phyloP scores from a whole-genome alignment of 2,888 invertebrate species.

The Silvanus unidentatus region DNA sequence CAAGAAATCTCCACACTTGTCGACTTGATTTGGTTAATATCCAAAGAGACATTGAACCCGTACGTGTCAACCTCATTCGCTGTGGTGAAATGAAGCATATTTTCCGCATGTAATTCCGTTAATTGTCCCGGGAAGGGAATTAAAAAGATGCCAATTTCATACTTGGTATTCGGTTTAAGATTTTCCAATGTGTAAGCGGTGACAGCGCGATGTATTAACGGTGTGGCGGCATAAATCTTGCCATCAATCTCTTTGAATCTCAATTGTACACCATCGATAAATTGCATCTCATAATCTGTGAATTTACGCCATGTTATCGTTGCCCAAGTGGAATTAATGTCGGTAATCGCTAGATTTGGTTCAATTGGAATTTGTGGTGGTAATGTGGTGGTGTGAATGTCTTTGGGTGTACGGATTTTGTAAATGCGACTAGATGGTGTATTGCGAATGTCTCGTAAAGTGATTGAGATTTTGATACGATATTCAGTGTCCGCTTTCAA shows the following conservation, averaged over 20 bases:
- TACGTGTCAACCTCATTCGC: slow-evolving; percentile 71
- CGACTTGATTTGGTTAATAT: slow-evolving; percentile 68
- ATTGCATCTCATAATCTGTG: slow-evolving; percentile 70
- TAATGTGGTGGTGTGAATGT: slow-evolving; percentile 47
- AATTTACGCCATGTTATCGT: slow-evolving; percentile 79
- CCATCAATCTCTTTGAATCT: slow-evolving; percentile 77
- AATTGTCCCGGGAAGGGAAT: slow-evolving; percentile 71
- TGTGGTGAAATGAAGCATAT: slow-evolving; percentile 65
- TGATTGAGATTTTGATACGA: slow-evolving; percentile 74
- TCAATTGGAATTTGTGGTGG: slow-evolving; percentile 63
- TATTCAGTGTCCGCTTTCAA: slow-evolving; percentile 75
- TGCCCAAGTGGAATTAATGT: slow-evolving; percentile 73
- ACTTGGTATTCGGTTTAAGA: slow-evolving; percentile 69
- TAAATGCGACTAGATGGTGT: slow-evolving; percentile 74
- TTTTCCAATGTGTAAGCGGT: slow-evolving; percentile 72
- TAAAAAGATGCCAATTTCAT: slow-evolving; percentile 77
- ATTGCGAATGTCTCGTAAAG: slow-evolving; percentile 68
- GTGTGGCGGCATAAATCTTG: slow-evolving; percentile 78
- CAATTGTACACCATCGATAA: slow-evolving; percentile 83
- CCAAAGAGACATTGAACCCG: slow-evolving; percentile 73
- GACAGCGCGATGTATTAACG: slow-evolving; percentile 76
- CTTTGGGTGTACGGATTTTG: slow-evolving; percentile 64
- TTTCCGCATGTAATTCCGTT: slow-evolving; percentile 70
- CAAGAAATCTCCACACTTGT: slow-evolving; percentile 73
- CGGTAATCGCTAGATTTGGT: slow-evolving; percentile 65